These are phyloP conservation scores for Pomacea canaliculata DNA, from an alignment of 2,888 invertebrate species.

Conservation along the genomic window DNA sequence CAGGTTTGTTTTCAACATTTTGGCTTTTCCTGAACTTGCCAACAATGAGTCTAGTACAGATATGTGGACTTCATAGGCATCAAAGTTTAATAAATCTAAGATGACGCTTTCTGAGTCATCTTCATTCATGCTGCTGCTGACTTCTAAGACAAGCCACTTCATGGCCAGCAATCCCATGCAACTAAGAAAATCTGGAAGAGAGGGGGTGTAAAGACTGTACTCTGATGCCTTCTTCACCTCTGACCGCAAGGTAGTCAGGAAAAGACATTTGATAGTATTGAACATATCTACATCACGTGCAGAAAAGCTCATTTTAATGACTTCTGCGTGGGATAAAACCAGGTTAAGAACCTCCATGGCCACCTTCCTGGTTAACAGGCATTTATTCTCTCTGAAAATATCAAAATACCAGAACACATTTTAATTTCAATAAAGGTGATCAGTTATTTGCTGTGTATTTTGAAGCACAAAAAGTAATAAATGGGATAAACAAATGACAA, in stretches of 20 bases:
- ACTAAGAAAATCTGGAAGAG: slow-evolving; percentile 41
- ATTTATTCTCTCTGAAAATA: slow-evolving; percentile 44
- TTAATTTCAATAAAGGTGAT: no score
- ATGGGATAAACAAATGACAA: no score
- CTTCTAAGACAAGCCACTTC: slow-evolving; percentile 1
- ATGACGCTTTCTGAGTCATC: neutral
- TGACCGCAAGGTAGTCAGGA: neutral
- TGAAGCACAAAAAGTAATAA: no score
- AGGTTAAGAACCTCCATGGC: slow-evolving; percentile 40
- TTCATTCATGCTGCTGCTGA: no score
- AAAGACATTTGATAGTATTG: neutral
- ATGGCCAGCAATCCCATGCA: slow-evolving; percentile 33
- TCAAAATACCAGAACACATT: neutral
- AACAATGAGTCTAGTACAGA: slow-evolving; percentile 27
- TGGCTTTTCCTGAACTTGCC: neutral
- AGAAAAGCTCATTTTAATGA: neutral
- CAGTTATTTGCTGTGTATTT: no score
- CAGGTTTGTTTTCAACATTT: no score
- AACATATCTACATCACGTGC: neutral
- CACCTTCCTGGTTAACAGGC: slow-evolving; percentile 47
- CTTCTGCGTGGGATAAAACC: slow-evolving; percentile 12
- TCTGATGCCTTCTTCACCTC: slow-evolving; percentile 24
- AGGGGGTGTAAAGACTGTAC: slow-evolving; percentile 36
- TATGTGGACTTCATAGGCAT: slow-evolving; percentile 37
- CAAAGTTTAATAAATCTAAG: slow-evolving; percentile 23